These are phyloP conservation scores for Karalla daura DNA, from an alignment of 2,797 vertebrate species.

Conservation along the genomic window DNA sequence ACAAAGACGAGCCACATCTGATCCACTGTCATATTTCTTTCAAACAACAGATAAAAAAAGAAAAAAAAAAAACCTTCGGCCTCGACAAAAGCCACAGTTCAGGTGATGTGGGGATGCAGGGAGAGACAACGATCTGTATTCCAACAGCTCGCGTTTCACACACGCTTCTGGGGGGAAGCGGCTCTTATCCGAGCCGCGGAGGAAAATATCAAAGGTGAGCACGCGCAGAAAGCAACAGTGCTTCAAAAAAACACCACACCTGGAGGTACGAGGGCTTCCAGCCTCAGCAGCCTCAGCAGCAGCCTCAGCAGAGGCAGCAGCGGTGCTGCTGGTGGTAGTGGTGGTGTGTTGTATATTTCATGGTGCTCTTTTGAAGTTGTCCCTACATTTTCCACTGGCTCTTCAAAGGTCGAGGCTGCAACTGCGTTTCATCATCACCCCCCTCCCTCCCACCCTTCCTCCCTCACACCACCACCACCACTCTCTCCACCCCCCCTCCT, in stretches of 20 bases:
- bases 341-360: slow-evolving; percentile 76
- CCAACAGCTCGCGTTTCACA: slow-evolving; percentile 32
- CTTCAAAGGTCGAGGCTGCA: slow-evolving; percentile 77
- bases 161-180: slow-evolving; percentile 21
- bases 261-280: slow-evolving; percentile 50
- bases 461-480: slow-evolving; percentile 41
- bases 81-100: slow-evolving; percentile 55
- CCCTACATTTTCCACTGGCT: slow-evolving; percentile 66
- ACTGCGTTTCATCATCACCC: slow-evolving; percentile 62
- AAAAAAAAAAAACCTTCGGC: slow-evolving; percentile 38
- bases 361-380: slow-evolving; percentile 77
- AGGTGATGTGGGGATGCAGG: slow-evolving; percentile 26
- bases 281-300: slow-evolving; percentile 29
- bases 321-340: neutral
- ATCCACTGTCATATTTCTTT: slow-evolving; percentile 51
- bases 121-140: slow-evolving; percentile 45
- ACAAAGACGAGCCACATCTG: slow-evolving; percentile 40
- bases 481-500: slow-evolving; percentile 38
- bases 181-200: slow-evolving; percentile 28
- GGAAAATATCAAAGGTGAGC: slow-evolving; percentile 52
- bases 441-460: neutral
- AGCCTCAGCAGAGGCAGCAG: slow-evolving; percentile 29
- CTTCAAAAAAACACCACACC: slow-evolving; percentile 43
- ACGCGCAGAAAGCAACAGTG: slow-evolving; percentile 44
- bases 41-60: slow-evolving; percentile 46